Evolutionary conservation across 1,140 invertebrate species (phyloP), one percentile per base, ranked within the genome.

Genomic region (Schlechtendalia chinensis): DNA sequence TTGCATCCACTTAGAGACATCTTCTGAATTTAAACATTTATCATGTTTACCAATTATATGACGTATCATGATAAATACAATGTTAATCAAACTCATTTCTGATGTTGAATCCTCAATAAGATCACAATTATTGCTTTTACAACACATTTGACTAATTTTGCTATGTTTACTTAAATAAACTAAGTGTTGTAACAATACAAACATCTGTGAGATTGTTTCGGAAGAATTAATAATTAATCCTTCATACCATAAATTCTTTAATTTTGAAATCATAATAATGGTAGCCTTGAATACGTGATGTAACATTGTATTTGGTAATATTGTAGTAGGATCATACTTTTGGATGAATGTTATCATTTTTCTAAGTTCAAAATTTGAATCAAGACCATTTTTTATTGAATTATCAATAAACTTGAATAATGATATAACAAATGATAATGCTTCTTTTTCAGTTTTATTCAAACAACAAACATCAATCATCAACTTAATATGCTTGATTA

Each of bases 391-490:
- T 61, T 61, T 79, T 16, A 79, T 47, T 27, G 75, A 79, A 27
- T 47, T 79, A 27, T 79, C 39, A 27, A 79, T 79, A 27, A 79
- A 79, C 19, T 79, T 79, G 22, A 79, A 79, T 47, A 79, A 63
- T 63, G 11, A 50, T 29, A 47, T 47, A n/a, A 79, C 61, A 29
- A 79, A 79, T 29, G 32, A 61, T 12, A 79, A 29, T 63, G 58
- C 22, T 61, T 79, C 75, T 47, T 79, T 79, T 61, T 79, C 75
- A 59, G 24, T 63, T 29, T 79, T 79, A 61, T 61, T 50, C 5
- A 63, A 79, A 63, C 58, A 29, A 61, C 75, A 79, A 29, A 79
- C 58, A 79, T 79, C 75, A 47, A 79, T 79, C 58, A 79, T 79
- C 63, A 79, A 61, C 61, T 61, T 45, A 17, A 79, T 59, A 63